These are phyloP conservation scores for Graphium colonna DNA, from an alignment of 2,888 invertebrate species.

Conservation along the genomic window DNA sequence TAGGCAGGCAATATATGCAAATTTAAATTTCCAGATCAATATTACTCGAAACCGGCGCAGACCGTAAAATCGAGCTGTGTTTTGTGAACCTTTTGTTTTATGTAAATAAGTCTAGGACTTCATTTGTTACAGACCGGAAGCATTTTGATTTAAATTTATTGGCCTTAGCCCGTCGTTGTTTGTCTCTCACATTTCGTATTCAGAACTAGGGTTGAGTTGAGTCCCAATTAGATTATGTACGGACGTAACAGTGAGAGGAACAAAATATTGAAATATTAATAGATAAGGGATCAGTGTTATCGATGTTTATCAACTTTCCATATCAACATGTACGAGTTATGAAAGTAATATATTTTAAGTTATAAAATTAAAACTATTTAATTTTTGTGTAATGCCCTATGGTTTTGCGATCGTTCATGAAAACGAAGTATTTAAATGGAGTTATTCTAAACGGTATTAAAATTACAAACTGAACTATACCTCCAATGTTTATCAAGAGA, in stretches of 20 bases:
- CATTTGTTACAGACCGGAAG: constrained; percentile 18
- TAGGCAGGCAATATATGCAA: too few relatives aligned
- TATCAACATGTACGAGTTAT: too few relatives aligned
- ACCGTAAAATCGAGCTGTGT: constrained; percentile 4
- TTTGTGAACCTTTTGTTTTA: constrained; percentile 9
- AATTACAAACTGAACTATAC: background rate
- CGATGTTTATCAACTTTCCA: too few relatives aligned
- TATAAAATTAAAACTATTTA: too few relatives aligned
- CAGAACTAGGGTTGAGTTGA: constrained; percentile 19
- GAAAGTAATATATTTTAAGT: too few relatives aligned
- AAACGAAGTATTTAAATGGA: too few relatives aligned
- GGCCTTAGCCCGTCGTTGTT: constrained; percentile 19
- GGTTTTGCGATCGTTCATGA: too few relatives aligned
- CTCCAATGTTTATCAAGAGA: background rate
- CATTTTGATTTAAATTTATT: constrained; percentile 23
- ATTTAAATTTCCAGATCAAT: background rate
- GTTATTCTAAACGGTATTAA: too few relatives aligned
- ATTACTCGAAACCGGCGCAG: background rate
- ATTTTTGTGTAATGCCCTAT: too few relatives aligned
- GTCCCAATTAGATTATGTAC: constrained; percentile 13
- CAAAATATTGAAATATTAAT: too few relatives aligned
- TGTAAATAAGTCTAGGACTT: constrained; percentile 12
- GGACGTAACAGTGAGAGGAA: too few relatives aligned
- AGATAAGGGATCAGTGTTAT: too few relatives aligned
- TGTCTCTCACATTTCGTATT: constrained; percentile 21